Evolutionary conservation across 2,113 vertebrate species (phyloP).

Genomic region (Ptilorrhoa leucosticta): DNA sequence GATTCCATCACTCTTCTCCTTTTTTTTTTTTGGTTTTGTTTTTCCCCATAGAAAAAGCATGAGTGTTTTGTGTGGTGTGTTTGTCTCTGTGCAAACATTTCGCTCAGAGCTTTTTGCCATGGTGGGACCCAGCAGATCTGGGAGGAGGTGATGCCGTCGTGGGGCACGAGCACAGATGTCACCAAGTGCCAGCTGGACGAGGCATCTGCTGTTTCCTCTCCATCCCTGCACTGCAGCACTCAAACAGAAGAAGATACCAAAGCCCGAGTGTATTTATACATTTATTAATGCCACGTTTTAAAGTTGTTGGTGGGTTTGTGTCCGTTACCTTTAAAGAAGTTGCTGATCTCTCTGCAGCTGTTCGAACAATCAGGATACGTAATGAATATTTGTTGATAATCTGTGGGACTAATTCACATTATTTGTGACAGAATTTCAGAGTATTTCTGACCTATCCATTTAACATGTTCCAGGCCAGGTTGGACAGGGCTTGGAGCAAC

Average conservation of each 20-base stretch:
- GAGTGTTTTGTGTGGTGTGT: neutral
- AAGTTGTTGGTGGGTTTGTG: neutral
- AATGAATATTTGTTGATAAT: neutral
- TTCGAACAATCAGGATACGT: fast-evolving
- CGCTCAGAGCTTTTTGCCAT: neutral
- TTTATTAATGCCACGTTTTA: neutral
- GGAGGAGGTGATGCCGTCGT: neutral
- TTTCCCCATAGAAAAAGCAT: fast-evolving
- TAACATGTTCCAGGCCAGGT: neutral
- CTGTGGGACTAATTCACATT: neutral
- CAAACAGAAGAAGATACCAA: neutral
- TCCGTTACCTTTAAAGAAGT: neutral
- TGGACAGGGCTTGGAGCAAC: neutral
- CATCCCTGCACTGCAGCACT: neutral
- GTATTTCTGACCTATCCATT: neutral
- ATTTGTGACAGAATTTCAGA: neutral
- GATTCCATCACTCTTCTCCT: neutral
- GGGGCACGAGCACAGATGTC: constrained; percentile 10
- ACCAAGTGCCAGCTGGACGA: neutral
- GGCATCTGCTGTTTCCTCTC: neutral
- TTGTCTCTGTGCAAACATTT: neutral
- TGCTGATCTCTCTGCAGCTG: neutral
- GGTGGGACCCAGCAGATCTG: neutral
- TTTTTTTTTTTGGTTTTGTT: neutral
- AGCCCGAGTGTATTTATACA: neutral